Conservation (phyloP, 2,888 invertebrate genomes). For the Leptarthrus brevirostris region DNA sequence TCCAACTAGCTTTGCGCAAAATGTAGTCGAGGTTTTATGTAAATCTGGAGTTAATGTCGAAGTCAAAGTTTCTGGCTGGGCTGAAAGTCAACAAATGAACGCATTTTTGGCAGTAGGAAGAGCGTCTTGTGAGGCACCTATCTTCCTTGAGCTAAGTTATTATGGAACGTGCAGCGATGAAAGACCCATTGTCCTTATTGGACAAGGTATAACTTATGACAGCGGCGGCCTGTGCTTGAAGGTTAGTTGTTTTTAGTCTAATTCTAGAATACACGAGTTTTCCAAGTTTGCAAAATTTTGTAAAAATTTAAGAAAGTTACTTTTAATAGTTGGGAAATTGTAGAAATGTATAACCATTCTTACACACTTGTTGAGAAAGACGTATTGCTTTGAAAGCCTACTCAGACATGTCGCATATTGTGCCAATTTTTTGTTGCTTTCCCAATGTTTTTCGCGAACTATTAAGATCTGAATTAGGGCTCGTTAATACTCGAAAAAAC, state of each 20-base stretch:
- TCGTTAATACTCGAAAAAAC: too few relatives aligned
- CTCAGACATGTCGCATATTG: too few relatives aligned
- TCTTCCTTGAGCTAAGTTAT: slow-evolving; percentile 82
- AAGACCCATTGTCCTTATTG: slow-evolving; percentile 79
- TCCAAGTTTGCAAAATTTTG: too few relatives aligned
- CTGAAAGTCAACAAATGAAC: slow-evolving; percentile 81
- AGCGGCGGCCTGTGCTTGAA: slow-evolving; percentile 82
- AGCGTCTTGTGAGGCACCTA: slow-evolving; percentile 82
- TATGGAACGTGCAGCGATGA: slow-evolving; percentile 72
- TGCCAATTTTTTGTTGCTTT: too few relatives aligned
- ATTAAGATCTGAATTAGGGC: too few relatives aligned
- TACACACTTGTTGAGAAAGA: neutral
- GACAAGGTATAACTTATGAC: slow-evolving; percentile 76
- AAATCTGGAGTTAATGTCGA: slow-evolving; percentile 63
- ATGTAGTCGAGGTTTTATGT: slow-evolving; percentile 67
- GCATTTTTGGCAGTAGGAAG: slow-evolving; percentile 80
- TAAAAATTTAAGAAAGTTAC: too few relatives aligned
- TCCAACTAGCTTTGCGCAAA: slow-evolving; percentile 81
- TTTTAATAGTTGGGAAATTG: neutral
- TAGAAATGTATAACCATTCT: neutral
- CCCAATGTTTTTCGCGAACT: too few relatives aligned
- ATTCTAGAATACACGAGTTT: too few relatives aligned
- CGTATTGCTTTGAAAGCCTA: too few relatives aligned
- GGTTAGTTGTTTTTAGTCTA: too few relatives aligned
- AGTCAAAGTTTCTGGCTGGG: slow-evolving; percentile 73